These are phyloP conservation scores for Tetranychus urticae DNA, from an alignment of 1,140 invertebrate genomes.

Conservation along the genomic window DNA sequence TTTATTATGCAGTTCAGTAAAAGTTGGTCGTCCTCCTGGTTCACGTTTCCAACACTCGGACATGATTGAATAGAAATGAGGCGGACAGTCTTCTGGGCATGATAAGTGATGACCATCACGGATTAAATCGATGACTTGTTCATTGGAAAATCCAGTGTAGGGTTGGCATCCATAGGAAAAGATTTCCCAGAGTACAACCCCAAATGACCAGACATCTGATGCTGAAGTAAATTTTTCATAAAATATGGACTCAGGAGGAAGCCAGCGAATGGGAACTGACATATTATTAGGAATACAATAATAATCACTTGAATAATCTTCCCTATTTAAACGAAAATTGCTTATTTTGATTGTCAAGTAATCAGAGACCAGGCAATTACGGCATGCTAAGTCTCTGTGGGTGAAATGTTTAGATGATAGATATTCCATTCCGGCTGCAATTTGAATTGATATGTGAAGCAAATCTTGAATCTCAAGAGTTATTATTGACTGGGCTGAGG, in stretches of 20 bases:
- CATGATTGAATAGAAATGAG: slow-evolving; percentile 56
- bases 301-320: slow-evolving; percentile 61
- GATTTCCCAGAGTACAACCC: slow-evolving; percentile 90
- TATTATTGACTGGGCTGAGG: slow-evolving; percentile 39
- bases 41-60: slow-evolving; percentile 61
- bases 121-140: slow-evolving; percentile 89
- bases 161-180: slow-evolving; percentile 86
- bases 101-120: slow-evolving; percentile 65
- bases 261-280: slow-evolving; percentile 30
- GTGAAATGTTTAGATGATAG: slow-evolving; percentile 52
- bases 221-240: slow-evolving; percentile 89
- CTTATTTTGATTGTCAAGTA: neutral
- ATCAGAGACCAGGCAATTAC: slow-evolving; percentile 52
- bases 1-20: slow-evolving; percentile 44
- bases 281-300: slow-evolving; percentile 17
- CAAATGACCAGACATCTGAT: slow-evolving; percentile 94
- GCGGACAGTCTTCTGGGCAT: slow-evolving; percentile 72
- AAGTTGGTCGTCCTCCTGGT: slow-evolving; percentile 45
- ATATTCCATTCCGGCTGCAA: slow-evolving; percentile 82
- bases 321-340: slow-evolving; percentile 32
- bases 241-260: slow-evolving; percentile 89
- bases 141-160: slow-evolving; percentile 78
- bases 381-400: slow-evolving; percentile 49
- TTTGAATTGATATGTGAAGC: slow-evolving; percentile 60
- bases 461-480: slow-evolving; percentile 54